Base-by-base conservation (phyloP, 92 coral and sea anemone genomes). In the Bergia puertoricense region DNA sequence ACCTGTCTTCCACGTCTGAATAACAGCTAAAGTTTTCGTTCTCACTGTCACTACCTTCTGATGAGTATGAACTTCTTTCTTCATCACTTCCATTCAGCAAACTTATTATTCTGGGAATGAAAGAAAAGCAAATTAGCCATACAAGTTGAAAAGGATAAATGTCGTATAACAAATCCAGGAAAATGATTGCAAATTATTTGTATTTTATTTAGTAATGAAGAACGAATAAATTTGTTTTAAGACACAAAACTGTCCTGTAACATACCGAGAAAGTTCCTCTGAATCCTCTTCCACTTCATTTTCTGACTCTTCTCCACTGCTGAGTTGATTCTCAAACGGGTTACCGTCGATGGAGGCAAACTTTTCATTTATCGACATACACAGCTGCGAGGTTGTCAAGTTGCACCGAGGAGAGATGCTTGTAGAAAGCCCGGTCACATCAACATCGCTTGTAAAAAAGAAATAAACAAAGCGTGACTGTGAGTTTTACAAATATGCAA, bases 391-490 rank as follows among this genome's bases (percentile, higher is more conserved):
- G 79, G 79, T 75, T 75, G 79, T 41, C 22, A 41, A 8, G 79
- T 75, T 41, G 79, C 79, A 75, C 79, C 18, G 79, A 75, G 79
- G 79, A 75, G 79, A 75, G 30, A 41, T 75, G 51, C 46, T 74
- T 74, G 77, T 74, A 8, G 77, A 74, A 74, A 39, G 77, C 77
- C 77, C 77, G 77, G 77, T 74, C 76, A 74, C 44, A 74, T 74
- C 77, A 74, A 74, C 77, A 74, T 38, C 46, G 18, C 45, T 74
- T 5, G 77, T 6, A 36, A 73, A 73, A 36, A 73, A 5, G 2
- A 73, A 73, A 30, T 30, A 73, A 73, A 73, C 77, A 73, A 73
- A 73, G 18, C 38, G 0, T 73, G 18, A 73, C 44, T 73, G 0
- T 73, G 18, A 73, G 77, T 73, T 73, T 38, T 4, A n/a, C 20